These are phyloP conservation scores for Poecile atricapillus DNA, from an alignment of 2,113 vertebrate genomes.

Conservation along the genomic window DNA sequence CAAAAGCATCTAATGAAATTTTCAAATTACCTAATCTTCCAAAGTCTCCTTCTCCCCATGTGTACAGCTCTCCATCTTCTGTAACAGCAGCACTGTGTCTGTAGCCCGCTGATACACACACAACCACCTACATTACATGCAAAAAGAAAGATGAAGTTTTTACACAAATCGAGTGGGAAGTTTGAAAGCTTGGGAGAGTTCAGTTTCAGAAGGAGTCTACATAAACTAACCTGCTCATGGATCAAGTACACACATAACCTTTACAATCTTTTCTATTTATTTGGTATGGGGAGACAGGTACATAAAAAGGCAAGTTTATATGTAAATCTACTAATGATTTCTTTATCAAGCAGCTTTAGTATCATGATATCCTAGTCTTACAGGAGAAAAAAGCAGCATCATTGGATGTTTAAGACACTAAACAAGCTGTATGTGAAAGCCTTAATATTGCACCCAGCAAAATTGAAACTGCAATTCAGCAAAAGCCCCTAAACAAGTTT, in stretches of 20 bases:
- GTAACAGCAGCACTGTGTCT: conserved; percentile 84
- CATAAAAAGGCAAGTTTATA: not conserved
- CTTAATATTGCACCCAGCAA: not conserved
- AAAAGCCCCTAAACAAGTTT: not conserved
- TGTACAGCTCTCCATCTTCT: conserved; percentile 85
- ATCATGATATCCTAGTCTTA: not conserved
- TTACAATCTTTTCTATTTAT: not conserved
- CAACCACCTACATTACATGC: conserved; percentile 71
- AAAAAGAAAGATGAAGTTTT: not conserved
- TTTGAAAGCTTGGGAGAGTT: not conserved
- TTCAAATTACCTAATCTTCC: conserved; percentile 80
- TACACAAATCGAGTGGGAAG: not conserved
- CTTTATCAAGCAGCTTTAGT: not conserved
- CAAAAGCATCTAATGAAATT: not conserved
- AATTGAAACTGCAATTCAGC: not conserved
- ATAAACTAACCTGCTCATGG: not conserved
- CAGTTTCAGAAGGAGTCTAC: not conserved
- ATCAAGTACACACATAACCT: not conserved
- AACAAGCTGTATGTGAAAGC: not conserved
- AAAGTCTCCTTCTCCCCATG: conserved; percentile 86
- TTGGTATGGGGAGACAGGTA: not conserved
- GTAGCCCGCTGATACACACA: conserved; percentile 85
- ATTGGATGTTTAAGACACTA: not conserved
- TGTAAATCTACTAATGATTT: not conserved
- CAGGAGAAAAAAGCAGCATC: not conserved